Base-by-base conservation (phyloP, 2,888 invertebrate species). In the Dugesia japonica region DNA sequence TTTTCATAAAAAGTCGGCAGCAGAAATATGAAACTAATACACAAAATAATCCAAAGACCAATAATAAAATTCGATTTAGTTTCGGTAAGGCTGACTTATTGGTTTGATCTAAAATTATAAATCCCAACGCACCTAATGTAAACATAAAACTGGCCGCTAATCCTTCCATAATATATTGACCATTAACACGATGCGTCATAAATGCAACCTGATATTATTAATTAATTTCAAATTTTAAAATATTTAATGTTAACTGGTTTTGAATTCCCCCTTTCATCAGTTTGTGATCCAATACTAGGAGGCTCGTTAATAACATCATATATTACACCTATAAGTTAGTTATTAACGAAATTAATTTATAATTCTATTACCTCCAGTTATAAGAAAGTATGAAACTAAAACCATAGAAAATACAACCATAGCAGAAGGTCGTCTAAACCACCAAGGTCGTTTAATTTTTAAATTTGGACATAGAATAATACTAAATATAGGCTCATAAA, bases 271-370 rank as follows among this genome's bases (percentile, higher is more conserved):
- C 92, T 90, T 84, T 97, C 97, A 85, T 98, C 97, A 28, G 95
- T 94, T 0, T 94, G 94, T 0, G 94, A 94, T 28, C 97, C 97
- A 72, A 86, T 84, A 84, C 94, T 92, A 7, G 97, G 97, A 0
- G 97, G 97, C 85, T 98, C 98, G 78, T 95, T 94, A 83, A 98
- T 98, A 9, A 98, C 94, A 86, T 98, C 97, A 85, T 98, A 98
- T 81, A 98, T 97, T 76, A 98, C 92, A 78, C 95, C 95, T 94
- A 79, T 26, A 81, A 4, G 4, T 20, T n/a, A 20, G n/a, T 7
- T 7, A 31, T 31, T 31, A 31, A 80, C 71, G 76, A 76, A 42
- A 56, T 78, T 42, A 71, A 31, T 31, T 31, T 31, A 31, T 31
- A 31, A 31, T 31, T 26, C 76, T 76, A 7, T 74, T 28, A 74